These are phyloP conservation scores for Gymnobelideus leadbeateri DNA, from an alignment of 2,113 vertebrate species.

Conservation along the genomic window DNA sequence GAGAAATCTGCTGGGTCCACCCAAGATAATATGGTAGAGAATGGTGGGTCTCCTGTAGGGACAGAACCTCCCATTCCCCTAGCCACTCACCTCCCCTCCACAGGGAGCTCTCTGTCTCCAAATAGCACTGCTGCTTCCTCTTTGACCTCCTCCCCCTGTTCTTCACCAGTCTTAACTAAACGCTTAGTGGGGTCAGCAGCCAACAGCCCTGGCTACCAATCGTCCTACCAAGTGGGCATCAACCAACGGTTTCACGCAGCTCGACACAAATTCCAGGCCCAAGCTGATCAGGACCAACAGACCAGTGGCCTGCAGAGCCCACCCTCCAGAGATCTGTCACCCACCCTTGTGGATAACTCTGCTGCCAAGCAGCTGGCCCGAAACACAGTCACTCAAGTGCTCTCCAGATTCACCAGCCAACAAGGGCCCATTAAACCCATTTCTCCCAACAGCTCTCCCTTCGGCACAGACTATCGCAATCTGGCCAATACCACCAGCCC, in stretches of 20 bases:
- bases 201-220: constrained; percentile 90
- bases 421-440: constrained; percentile 87
- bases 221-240: constrained; percentile 95
- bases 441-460: constrained; percentile 91
- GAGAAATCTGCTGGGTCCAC: constrained; percentile 74
- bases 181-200: constrained; percentile 89
- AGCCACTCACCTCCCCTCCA: constrained; percentile 81
- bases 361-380: constrained; percentile 94
- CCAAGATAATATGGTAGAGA: constrained; percentile 86
- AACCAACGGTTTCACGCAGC: constrained; percentile 98
- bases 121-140: constrained; percentile 94
- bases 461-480: constrained; percentile 95
- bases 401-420: constrained; percentile 95
- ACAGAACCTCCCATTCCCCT: constrained; percentile 75
- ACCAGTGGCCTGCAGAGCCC: constrained; percentile 83
- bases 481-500: constrained; percentile 83
- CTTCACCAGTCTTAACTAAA: constrained; percentile 92
- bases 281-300: constrained; percentile 92
- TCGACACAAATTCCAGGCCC: constrained; percentile 96
- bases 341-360: constrained; percentile 86
- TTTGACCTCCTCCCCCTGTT: constrained; percentile 95
- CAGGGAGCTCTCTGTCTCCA: constrained; percentile 87
- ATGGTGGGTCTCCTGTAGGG: constrained; percentile 82
- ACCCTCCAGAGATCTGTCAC: constrained; percentile 88
- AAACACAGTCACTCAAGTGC: constrained; percentile 95